Conservation (phyloP, 2,888 invertebrate genomes). For the Tipula helvola region DNA sequence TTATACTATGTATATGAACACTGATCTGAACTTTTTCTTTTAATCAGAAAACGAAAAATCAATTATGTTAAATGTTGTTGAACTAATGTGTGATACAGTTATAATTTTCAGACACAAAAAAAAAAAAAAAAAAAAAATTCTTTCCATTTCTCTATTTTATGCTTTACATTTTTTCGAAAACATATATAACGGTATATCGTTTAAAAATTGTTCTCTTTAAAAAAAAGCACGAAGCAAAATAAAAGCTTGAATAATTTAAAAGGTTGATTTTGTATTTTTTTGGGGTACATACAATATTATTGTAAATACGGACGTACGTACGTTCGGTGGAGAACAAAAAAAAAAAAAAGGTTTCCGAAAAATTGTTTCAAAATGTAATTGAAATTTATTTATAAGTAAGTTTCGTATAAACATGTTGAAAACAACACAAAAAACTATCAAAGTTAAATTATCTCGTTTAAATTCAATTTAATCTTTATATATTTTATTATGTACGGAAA, state of each 20-base stretch:
- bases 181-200: neutral
- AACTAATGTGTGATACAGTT: conserved; percentile 4
- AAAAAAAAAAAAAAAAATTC: neutral
- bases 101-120: neutral
- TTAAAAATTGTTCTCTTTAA: neutral
- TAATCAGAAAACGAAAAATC: neutral
- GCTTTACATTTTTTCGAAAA: neutral
- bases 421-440: neutral
- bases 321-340: neutral
- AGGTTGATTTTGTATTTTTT: neutral
- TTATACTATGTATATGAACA: neutral
- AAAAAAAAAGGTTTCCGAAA: neutral
- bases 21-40: neutral
- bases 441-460: neutral
- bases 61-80: neutral
- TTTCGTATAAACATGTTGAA: neutral
- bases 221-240: neutral
- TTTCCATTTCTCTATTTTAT: neutral
- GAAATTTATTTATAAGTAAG: neutral
- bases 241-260: neutral
- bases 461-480: neutral
- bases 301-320: neutral
- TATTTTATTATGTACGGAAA: neutral
- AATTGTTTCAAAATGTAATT: neutral
- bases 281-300: neutral